These are phyloP conservation scores for Pocota personata DNA, from an alignment of 2,888 invertebrate species.

Conservation along the genomic window DNA sequence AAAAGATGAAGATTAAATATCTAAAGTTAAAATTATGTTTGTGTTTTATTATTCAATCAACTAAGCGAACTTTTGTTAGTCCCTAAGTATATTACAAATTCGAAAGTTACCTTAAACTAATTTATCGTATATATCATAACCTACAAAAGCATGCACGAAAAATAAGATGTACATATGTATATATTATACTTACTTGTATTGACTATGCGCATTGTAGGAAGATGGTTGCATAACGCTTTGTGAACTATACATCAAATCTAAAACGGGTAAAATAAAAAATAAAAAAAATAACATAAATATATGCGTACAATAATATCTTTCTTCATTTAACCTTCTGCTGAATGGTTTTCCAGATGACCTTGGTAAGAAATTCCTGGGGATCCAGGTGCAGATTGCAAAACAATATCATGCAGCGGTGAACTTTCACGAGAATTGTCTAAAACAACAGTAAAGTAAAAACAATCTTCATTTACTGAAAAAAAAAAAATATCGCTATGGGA, in stretches of 20 bases:
- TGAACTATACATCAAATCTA: slow-evolving; percentile 81
- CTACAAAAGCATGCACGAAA: background rate
- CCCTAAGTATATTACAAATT: too few species aligned
- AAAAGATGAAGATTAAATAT: too few species aligned
- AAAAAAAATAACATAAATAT: background rate
- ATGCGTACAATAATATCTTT: slow-evolving; percentile 54
- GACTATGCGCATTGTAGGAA: slow-evolving; percentile 80
- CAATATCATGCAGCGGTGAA: slow-evolving; percentile 92
- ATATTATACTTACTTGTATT: slow-evolving; percentile 79
- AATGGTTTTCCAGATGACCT: slow-evolving; percentile 79
- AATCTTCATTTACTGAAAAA: background rate
- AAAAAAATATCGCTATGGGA: too few species aligned
- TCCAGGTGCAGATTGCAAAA: slow-evolving; percentile 86
- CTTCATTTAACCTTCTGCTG: slow-evolving; percentile 78
- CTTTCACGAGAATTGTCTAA: slow-evolving; percentile 90
- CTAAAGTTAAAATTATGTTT: too few species aligned
- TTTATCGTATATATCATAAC: background rate
- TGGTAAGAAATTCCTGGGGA: slow-evolving; percentile 85
- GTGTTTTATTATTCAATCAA: too few species aligned
- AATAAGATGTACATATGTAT: background rate
- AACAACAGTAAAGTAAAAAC: slow-evolving; percentile 12
- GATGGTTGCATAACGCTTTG: slow-evolving; percentile 79
- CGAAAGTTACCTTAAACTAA: background rate
- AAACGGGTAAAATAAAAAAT: slow-evolving; percentile 33
- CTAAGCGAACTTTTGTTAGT: too few species aligned